These are phyloP conservation scores for Drosophila kambysellisi DNA, from an alignment of 2,888 invertebrate species.

Conservation along the genomic window DNA sequence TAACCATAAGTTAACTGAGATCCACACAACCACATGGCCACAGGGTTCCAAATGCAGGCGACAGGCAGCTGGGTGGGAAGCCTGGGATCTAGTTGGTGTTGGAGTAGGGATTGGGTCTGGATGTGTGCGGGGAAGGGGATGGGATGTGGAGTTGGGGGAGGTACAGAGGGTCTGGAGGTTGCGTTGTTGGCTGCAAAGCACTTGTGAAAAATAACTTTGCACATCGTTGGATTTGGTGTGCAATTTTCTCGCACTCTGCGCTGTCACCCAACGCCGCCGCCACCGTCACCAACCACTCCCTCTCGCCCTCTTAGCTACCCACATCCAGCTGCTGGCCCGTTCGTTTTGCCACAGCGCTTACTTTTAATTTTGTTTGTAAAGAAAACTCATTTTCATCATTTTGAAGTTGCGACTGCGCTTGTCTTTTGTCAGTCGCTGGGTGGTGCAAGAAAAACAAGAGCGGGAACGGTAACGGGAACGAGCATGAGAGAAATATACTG, in stretches of 20 bases:
- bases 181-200: constrained; percentile 68
- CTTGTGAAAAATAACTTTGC: constrained; percentile 81
- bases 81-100: not conserved
- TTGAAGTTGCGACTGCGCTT: constrained; percentile 76
- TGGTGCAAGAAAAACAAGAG: constrained; percentile 36
- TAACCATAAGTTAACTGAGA: constrained; percentile 80
- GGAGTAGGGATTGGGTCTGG: not conserved
- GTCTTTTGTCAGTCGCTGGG: constrained; percentile 63
- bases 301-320: not conserved
- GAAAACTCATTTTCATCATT: constrained; percentile 81
- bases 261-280: constrained; percentile 18
- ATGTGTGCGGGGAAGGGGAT: not conserved
- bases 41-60: constrained; percentile 68
- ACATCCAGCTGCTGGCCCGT: constrained; percentile 20
- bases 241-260: constrained; percentile 64
- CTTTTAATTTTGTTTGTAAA: constrained; percentile 81
- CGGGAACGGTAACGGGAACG: constrained; percentile 16
- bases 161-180: constrained; percentile 35
- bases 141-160: not conserved
- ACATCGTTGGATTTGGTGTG: constrained; percentile 77
- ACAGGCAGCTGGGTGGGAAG: constrained; percentile 44
- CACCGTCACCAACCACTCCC: not conserved
- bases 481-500: constrained; percentile 8
- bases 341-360: constrained; percentile 55
- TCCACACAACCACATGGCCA: constrained; percentile 75